Evolutionary conservation across 2,888 invertebrate species (phyloP), one percentile per base, ranked within the genome.

Genomic region (Papilio demoleus): DNA sequence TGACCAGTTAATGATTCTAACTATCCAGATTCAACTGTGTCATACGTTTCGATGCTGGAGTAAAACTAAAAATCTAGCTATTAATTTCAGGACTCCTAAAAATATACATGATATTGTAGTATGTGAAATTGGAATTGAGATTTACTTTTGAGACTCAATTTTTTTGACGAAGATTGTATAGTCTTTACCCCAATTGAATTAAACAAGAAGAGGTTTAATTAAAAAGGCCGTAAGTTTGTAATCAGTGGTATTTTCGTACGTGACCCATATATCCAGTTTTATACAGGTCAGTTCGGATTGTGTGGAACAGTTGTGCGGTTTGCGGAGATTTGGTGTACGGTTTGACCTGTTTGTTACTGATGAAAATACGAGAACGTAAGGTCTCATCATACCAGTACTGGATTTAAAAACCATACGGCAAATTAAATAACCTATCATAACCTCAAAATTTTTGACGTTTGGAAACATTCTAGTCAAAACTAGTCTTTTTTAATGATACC

Each of bases 211-310:
- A 53, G n/a, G 6, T 4, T 53, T 53, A n/a, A 53, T 53, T 53
- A 53, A 31, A 53, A 53, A 53, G 31, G 27, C n/a, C 24, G 50
- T 50, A 50, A 50, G 27, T 19, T 42, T 4, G 53, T 65, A 58
- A 65, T 65, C 40, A 65, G 19, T 14, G 8, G 17, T n/a, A 65
- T 65, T 45, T 40, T 65, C 14, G 53, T 27, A 58, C 65, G 31
- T 58, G 58, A 58, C 65, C 65, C 58, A 65, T 19, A 65, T 58
- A 65, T n/a, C 17, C 53, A 12, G 1, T 42, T 19, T 12, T 45
- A 65, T 65, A 42, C 31, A 34, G 65, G 65, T 65, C 65, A 65
- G 31, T 42, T 19, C 34, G 42, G 58, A 22, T 31, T 31, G 27
- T 14, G 42, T 6, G 6, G 36, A 14, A 36, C 40, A 11, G 14